These are phyloP conservation scores for Lepidocolaptes lacrymiger DNA, from an alignment of 2,797 vertebrate species.

Conservation along the genomic window DNA sequence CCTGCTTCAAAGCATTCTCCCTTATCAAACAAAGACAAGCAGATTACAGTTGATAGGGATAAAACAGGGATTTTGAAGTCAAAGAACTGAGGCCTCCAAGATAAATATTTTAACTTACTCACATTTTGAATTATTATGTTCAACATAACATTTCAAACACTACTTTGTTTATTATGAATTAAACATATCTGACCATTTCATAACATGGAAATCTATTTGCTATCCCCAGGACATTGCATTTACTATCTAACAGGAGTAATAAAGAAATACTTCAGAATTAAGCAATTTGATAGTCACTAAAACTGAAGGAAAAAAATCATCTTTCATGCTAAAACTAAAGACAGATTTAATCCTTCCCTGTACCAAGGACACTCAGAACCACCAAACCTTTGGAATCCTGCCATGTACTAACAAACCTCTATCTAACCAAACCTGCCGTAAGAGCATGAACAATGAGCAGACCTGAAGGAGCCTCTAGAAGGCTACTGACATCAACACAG, in stretches of 20 bases:
- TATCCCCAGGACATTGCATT: not conserved
- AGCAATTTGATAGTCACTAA: not conserved
- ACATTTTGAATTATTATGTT: not conserved
- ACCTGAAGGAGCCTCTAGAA: not conserved
- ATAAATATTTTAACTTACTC: not conserved
- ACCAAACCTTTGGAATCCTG: not conserved
- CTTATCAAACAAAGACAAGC: conserved; percentile 67
- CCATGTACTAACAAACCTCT: not conserved
- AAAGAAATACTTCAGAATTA: not conserved
- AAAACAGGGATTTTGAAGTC: accelerated
- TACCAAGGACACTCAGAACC: not conserved
- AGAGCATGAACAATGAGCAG: accelerated
- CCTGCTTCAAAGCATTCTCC: conserved; percentile 80
- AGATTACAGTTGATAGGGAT: not conserved
- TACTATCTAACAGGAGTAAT: not conserved
- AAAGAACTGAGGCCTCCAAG: not conserved
- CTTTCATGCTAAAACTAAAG: accelerated
- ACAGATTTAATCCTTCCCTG: not conserved
- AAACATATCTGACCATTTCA: not conserved
- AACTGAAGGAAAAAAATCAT: not conserved
- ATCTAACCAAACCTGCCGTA: accelerated
- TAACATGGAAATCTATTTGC: not conserved
- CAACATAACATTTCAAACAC: not conserved
- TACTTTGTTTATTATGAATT: not conserved
- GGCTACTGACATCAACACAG: not conserved